These are phyloP conservation scores for Hemistola chrysoprasaria DNA, from an alignment of 2,888 invertebrate species.

Conservation along the genomic window DNA sequence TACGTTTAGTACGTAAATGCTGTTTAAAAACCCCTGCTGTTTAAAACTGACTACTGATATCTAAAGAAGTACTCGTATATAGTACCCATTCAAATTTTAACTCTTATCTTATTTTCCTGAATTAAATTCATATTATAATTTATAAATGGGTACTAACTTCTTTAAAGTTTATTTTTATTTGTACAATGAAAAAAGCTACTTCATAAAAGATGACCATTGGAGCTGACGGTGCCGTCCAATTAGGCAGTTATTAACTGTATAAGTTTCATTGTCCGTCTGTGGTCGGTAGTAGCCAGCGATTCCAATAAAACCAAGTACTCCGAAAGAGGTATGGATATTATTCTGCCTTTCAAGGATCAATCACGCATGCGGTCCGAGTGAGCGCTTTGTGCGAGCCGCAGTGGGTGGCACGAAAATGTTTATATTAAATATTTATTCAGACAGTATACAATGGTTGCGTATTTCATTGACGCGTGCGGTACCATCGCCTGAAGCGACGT, in stretches of 20 bases:
- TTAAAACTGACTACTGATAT: too few species aligned
- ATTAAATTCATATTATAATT: too few species aligned
- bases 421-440: slow-evolving; percentile 70
- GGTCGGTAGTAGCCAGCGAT: slow-evolving; percentile 1
- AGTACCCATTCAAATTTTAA: too few species aligned
- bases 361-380: slow-evolving; percentile 46
- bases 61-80: too few species aligned
- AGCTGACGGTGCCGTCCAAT: slow-evolving; percentile 23
- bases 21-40: too few species aligned
- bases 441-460: slow-evolving; percentile 71
- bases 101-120: too few species aligned
- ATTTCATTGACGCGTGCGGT: slow-evolving; percentile 66
- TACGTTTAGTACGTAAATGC: too few species aligned
- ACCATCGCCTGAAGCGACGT: slow-evolving; percentile 47
- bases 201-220: neutral
- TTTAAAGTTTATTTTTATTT: too few species aligned
- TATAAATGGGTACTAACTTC: too few species aligned
- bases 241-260: slow-evolving; percentile 24
- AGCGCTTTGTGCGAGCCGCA: slow-evolving; percentile 59
- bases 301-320: slow-evolving; percentile 11
- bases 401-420: slow-evolving; percentile 60
- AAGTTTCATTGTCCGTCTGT: slow-evolving; percentile 22
- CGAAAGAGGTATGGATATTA: slow-evolving; percentile 40
- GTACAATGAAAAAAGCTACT: neutral
- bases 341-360: slow-evolving; percentile 72